Base-by-base conservation (phyloP, 2,797 vertebrate species). In the Girardinus metallicus region DNA sequence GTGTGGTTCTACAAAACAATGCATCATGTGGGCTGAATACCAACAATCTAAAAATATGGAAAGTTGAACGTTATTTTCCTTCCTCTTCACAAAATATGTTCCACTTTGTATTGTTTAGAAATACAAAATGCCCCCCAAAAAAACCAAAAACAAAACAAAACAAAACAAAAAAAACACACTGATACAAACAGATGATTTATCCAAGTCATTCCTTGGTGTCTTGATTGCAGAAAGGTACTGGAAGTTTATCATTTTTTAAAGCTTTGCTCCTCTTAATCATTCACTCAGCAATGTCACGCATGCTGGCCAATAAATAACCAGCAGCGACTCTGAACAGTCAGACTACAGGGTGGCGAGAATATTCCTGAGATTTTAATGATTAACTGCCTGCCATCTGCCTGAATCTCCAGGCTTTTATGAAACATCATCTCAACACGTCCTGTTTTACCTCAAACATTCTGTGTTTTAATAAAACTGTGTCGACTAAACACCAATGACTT, bases 241-340 rank as follows among this genome's bases (percentile, higher is more conserved):
- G 10, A 68, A 11, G 64, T 43, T 23, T 39, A 12, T 43, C 8
- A 18, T 53, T 43, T 21, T 15, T 18, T 5, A 16, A 75, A 57
- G 26, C 44, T 34, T 16, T 55, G 39, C 39, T 29, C 39, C 68
- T 68, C 72, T 87, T 82, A 85, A 87, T 86, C 81, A 89, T 88
- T 80, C 26, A 66, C 51, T 60, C 34, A 36, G 31, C 60, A 66
- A 77, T 80, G 18, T 68, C 0, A 0, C 53, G 64, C 4, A 70
- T 64, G 47, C 15, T 29, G 4, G 31, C 39, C 5, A 74, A 77
- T 74, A 72, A 43, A 83, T 75, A 83, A 81, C 71, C 18, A 75
- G n/a, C n/a, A 64, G 41, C 1, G 46, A 47, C 68, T 82, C 51
- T 2, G 29, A 70, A 51, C 51, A 39, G 44, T 71, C 68, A 75